Evolutionary conservation across 1,140 invertebrate genomes (phyloP).

Genomic region (Pomacea maculata): DNA sequence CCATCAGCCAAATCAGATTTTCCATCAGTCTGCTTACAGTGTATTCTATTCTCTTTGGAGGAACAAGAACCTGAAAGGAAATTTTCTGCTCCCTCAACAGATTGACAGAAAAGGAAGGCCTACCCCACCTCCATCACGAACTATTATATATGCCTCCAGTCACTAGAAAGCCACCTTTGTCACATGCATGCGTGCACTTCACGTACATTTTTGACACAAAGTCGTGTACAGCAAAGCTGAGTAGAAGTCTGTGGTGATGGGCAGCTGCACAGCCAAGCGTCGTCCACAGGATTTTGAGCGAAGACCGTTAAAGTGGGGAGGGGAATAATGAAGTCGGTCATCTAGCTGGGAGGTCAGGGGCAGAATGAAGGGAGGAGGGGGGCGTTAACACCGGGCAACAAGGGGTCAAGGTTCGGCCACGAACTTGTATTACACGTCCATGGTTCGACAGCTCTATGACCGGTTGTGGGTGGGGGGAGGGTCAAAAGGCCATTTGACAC

Average conservation of each 20-base stretch:
- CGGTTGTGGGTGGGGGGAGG: not conserved
- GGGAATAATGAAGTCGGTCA: not conserved
- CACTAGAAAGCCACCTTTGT: not conserved
- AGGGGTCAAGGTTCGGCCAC: no score
- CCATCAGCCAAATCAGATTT: not conserved
- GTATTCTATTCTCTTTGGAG: no score
- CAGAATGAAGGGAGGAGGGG: not conserved
- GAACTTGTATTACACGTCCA: no score
- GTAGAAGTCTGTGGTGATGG: not conserved
- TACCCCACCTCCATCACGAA: no score
- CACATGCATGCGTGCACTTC: not conserved
- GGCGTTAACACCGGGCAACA: no score
- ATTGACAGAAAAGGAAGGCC: not conserved
- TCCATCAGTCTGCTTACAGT: no score
- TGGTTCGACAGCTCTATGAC: no score
- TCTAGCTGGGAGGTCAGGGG: not conserved
- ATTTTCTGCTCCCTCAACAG: not conserved
- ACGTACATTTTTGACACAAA: not conserved
- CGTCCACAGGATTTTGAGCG: not conserved
- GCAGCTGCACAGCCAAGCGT: no score
- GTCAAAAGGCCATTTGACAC: not conserved
- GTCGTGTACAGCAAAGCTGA: not conserved
- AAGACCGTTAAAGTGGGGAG: not conserved
- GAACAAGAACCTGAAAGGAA: not conserved
- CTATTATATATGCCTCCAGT: no score